Evolutionary conservation across 2,113 vertebrate species (phyloP).

Genomic region (Sander lucioperca): DNA sequence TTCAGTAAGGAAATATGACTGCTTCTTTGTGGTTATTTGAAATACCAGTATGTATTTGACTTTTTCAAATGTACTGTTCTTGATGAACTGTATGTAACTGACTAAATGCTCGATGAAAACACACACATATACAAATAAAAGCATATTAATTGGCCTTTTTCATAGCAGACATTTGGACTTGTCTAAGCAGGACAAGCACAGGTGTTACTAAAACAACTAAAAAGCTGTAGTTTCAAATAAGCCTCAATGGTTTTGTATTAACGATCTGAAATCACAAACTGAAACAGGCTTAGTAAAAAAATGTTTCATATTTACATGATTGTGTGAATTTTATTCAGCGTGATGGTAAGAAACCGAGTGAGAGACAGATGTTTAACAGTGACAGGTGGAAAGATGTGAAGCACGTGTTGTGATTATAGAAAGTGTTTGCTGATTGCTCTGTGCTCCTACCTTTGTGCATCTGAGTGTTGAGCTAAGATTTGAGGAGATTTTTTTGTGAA

Average conservation of each 20-base stretch:
- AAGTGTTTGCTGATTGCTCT: constrained; percentile 53
- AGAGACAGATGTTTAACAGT: neutral
- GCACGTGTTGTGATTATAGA: constrained; percentile 23
- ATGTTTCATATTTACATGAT: neutral
- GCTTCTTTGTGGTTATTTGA: neutral
- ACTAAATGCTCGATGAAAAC: neutral
- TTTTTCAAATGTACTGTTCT: no score
- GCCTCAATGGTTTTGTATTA: neutral
- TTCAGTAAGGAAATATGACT: neutral
- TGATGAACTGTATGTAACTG: no score
- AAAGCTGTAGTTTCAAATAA: neutral
- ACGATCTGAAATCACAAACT: neutral
- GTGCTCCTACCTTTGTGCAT: constrained; percentile 78
- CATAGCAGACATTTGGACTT: neutral
- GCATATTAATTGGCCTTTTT: neutral
- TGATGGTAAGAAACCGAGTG: neutral
- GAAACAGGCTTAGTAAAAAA: neutral
- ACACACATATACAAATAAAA: neutral
- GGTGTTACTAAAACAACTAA: neutral
- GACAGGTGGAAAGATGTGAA: constrained; percentile 7
- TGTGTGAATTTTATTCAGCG: neutral
- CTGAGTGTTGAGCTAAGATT: constrained; percentile 67
- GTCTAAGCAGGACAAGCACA: no score
- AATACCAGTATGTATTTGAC: neutral
- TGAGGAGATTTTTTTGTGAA: constrained; percentile 39